phyloP scores from a whole-genome alignment of 2,113 vertebrate genomes.

The Dipodomys spectabilis region DNA sequence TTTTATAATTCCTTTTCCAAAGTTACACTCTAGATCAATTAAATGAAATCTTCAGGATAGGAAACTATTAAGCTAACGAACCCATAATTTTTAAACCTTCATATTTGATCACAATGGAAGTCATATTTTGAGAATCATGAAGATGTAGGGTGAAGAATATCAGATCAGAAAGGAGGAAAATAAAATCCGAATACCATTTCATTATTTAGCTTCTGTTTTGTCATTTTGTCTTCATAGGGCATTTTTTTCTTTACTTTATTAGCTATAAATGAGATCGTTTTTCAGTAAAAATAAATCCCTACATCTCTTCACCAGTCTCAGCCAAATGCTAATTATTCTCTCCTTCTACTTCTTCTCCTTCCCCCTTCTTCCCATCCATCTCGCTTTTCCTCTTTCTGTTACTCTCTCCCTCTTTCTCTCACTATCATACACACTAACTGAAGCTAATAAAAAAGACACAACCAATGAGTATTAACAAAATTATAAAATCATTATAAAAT shows the following conservation, averaged over 20 bases:
- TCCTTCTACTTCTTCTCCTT: too few relatives aligned
- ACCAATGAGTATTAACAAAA: too few relatives aligned
- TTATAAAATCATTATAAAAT: neutral
- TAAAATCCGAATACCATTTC: neutral
- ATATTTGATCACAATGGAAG: neutral
- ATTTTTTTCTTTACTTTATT: neutral
- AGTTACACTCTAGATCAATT: neutral
- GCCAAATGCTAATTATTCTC: neutral
- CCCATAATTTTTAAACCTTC: neutral
- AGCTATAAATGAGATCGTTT: neutral
- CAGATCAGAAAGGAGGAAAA: neutral
- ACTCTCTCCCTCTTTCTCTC: too few relatives aligned
- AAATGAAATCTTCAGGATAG: neutral
- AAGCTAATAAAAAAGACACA: too few relatives aligned
- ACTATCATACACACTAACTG: too few relatives aligned
- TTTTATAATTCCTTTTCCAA: neutral
- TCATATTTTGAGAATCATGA: neutral
- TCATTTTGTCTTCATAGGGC: neutral
- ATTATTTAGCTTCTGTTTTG: neutral
- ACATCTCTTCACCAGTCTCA: neutral
- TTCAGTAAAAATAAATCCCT: constrained; percentile 22
- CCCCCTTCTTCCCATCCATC: too few relatives aligned
- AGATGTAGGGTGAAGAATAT: neutral
- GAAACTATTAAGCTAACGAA: neutral
- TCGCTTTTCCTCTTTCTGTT: too few relatives aligned